Percentiles rank a stretch among this genome's conserved stretches.
These are phyloP conservation scores for Staurois parvus DNA, from an alignment of 2,797 vertebrate genomes.

Conservation along the genomic window DNA sequence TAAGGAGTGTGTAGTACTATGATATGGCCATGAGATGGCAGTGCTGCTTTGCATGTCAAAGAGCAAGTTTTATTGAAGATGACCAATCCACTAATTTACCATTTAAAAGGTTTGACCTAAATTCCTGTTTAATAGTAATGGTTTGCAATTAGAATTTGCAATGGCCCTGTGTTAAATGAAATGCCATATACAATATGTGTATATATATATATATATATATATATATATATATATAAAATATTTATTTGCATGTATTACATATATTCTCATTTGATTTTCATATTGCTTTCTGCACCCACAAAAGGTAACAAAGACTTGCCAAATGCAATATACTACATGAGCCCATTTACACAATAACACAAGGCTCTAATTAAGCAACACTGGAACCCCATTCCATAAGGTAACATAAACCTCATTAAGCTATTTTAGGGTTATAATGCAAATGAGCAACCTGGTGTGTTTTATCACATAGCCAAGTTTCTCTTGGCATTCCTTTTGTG, in stretches of 20 bases:
- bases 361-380: constrained; percentile 66
- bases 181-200: too few relatives aligned
- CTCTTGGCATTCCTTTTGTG: constrained; percentile 47
- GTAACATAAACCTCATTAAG: constrained; percentile 17
- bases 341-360: constrained; percentile 9
- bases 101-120: neutral
- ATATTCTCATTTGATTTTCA: neutral
- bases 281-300: neutral
- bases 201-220: neutral
- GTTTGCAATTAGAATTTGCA: neutral
- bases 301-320: neutral
- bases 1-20: neutral
- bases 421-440: constrained; percentile 46
- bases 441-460: constrained; percentile 59
- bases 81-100: neutral
- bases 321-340: neutral
- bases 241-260: neutral
- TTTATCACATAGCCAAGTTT: constrained; percentile 46
- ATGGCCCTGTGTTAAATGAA: too few relatives aligned
- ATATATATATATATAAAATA: too few relatives aligned
- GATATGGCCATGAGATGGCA: neutral
- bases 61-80: constrained; percentile 5
- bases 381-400: constrained; percentile 15
- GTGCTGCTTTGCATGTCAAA: neutral
- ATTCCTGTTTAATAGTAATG: neutral